phyloP scores from a whole-genome alignment of 92 coral and sea anemone species.

The Porites rus region DNA sequence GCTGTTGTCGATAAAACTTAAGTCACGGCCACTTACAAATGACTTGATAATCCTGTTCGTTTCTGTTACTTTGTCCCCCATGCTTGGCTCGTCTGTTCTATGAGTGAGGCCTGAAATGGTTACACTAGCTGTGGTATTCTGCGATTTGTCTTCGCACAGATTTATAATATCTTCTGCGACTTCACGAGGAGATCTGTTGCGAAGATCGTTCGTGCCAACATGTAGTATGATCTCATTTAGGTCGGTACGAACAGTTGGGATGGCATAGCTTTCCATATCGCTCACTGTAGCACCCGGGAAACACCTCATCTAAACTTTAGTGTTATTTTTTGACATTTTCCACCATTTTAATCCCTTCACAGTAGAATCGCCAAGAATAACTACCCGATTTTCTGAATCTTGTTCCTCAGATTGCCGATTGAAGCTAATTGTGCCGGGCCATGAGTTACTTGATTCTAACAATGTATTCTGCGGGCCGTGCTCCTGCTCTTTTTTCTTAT shows the following conservation, averaged over 20 bases:
- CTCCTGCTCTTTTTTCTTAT: conserved; percentile 2
- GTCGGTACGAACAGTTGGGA: conserved; percentile 31
- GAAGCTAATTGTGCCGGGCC: conserved; percentile 19
- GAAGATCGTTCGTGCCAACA: conserved; percentile 55
- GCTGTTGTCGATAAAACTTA: conserved; percentile 45
- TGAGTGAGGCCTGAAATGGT: conserved; percentile 53
- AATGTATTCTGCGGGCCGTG: conserved; percentile 21
- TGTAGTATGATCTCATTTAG: conserved; percentile 46
- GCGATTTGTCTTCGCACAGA: conserved; percentile 40
- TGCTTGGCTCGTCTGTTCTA: conserved; percentile 38
- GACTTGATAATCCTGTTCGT: conserved; percentile 33
- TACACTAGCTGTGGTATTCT: conserved; percentile 39
- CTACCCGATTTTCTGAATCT: neutral
- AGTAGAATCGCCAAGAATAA: conserved; percentile 40
- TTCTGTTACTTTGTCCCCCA: conserved; percentile 43
- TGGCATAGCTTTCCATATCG: conserved; percentile 26
- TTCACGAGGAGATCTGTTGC: conserved; percentile 21
- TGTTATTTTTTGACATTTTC: conserved; percentile 36
- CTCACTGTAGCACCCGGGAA: conserved; percentile 39
- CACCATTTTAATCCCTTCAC: conserved; percentile 40
- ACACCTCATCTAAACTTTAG: conserved; percentile 35
- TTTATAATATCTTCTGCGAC: conserved; percentile 38
- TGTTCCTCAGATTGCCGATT: neutral
- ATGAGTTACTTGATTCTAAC: conserved; percentile 27
- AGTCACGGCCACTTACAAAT: conserved; percentile 30